phyloP scores from a whole-genome alignment of 2,888 invertebrate genomes.

The Meghimatium bilineatum region DNA sequence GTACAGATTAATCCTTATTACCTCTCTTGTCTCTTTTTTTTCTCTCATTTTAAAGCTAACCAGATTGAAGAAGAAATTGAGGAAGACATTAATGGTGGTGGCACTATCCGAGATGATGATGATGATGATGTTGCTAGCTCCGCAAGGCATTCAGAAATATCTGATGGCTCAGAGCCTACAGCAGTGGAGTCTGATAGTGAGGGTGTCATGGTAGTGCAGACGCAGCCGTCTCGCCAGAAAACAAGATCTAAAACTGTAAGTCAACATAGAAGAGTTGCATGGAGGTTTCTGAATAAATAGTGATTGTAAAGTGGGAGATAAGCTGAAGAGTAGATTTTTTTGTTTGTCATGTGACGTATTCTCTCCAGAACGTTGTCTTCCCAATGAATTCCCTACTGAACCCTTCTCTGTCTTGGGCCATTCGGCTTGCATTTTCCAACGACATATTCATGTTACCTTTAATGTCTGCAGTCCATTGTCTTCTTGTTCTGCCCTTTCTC shows the following conservation, averaged over 20 bases:
- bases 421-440: too few relatives aligned
- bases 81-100: conserved; percentile 50
- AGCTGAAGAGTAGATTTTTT: too few relatives aligned
- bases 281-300: neutral
- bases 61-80: conserved; percentile 56
- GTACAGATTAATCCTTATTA: too few relatives aligned
- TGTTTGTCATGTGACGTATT: too few relatives aligned
- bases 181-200: conserved; percentile 72
- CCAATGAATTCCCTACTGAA: too few relatives aligned
- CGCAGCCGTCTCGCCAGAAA: conserved; percentile 45
- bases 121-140: conserved; percentile 24
- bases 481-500: too few relatives aligned
- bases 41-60: conserved; percentile 18
- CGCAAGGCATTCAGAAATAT: conserved; percentile 52
- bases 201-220: conserved; percentile 65
- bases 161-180: conserved; percentile 62
- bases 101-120: conserved; percentile 49
- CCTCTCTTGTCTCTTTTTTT: too few relatives aligned
- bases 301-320: too few relatives aligned
- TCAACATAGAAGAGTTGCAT: neutral
- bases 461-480: too few relatives aligned
- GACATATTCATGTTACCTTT: too few relatives aligned
- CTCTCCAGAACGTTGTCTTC: too few relatives aligned
- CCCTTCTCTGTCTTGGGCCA: too few relatives aligned
- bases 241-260: conserved; percentile 62